Percentiles rank a stretch among this genome's conserved stretches.
Evolutionary conservation across 1,140 invertebrate species (phyloP).

Genomic region (Vanessa tameamea): DNA sequence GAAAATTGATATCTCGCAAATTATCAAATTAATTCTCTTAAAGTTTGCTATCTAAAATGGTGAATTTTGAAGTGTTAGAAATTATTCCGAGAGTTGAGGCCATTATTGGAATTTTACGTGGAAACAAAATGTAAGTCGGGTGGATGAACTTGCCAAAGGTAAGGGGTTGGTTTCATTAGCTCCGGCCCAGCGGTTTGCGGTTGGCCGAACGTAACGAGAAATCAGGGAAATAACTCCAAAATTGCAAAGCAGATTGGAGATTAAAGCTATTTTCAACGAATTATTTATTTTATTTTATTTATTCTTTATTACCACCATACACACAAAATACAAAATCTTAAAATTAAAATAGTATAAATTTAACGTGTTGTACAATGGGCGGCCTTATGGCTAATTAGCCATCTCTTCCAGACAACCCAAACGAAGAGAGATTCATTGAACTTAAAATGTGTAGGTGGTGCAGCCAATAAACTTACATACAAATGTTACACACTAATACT

Average conservation of each 20-base stretch:
- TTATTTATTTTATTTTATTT: no score
- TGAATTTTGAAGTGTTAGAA: constrained; percentile 37
- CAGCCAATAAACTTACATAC: no score
- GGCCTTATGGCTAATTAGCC: no score
- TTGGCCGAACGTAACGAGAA: constrained; percentile 11
- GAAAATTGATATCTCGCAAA: constrained; percentile 41
- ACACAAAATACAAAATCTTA: no score
- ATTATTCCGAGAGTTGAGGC: constrained; percentile 33
- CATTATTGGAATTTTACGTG: constrained; percentile 46
- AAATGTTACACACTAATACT: no score
- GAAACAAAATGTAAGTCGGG: constrained; percentile 19
- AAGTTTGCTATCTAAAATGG: constrained; percentile 45
- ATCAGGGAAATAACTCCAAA: constrained; percentile 14
- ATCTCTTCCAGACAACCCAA: no score
- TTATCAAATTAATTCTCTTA: constrained; percentile 51
- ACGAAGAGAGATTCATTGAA: no score
- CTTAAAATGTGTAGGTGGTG: no score
- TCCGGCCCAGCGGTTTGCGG: constrained; percentile 4
- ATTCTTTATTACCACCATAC: no score
- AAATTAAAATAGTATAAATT: no score
- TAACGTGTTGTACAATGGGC: no score
- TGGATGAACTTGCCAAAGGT: constrained; percentile 20
- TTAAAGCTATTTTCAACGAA: background rate
- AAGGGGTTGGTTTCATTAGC: constrained; percentile 24
- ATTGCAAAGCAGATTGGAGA: constrained; percentile 1